These are phyloP conservation scores for Atlantisia rogersi DNA, from an alignment of 2,113 vertebrate species.

Conservation along the genomic window DNA sequence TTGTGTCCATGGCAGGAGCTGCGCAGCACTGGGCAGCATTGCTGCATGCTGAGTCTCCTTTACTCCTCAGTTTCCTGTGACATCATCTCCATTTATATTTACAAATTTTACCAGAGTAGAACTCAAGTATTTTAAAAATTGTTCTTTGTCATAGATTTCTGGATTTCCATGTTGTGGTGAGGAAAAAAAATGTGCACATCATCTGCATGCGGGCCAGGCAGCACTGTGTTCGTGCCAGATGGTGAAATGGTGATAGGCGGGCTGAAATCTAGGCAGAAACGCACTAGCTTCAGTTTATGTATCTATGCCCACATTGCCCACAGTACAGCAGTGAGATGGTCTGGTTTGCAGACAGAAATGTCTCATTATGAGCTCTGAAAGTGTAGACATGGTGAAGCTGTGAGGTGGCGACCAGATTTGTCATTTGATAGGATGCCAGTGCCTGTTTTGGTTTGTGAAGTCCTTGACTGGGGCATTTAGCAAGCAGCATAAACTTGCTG, in stretches of 20 bases:
- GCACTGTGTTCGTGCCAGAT: background rate
- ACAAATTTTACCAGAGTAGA: background rate
- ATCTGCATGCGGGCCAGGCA: background rate
- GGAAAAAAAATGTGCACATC: background rate
- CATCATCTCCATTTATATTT: background rate
- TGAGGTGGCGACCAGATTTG: background rate
- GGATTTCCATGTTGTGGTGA: background rate
- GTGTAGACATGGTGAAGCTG: background rate
- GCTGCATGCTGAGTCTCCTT: background rate
- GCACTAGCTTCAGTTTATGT: background rate
- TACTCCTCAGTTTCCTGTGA: background rate
- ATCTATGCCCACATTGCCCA: background rate
- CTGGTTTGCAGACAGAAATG: background rate
- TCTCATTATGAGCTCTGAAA: background rate
- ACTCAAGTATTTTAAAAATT: background rate
- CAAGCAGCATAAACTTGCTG: background rate
- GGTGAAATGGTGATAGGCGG: background rate
- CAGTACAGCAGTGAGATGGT: background rate
- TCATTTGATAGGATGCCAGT: background rate
- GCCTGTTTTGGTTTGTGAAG: background rate
- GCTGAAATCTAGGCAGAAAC: background rate
- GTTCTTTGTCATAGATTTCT: background rate
- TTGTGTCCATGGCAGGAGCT: background rate
- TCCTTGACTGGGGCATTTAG: background rate
- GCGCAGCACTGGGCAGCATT: fast-evolving